Evolutionary conservation across 2,797 vertebrate species (phyloP), one percentile per base, ranked within the genome.

Genomic region (Microchirus variegatus): DNA sequence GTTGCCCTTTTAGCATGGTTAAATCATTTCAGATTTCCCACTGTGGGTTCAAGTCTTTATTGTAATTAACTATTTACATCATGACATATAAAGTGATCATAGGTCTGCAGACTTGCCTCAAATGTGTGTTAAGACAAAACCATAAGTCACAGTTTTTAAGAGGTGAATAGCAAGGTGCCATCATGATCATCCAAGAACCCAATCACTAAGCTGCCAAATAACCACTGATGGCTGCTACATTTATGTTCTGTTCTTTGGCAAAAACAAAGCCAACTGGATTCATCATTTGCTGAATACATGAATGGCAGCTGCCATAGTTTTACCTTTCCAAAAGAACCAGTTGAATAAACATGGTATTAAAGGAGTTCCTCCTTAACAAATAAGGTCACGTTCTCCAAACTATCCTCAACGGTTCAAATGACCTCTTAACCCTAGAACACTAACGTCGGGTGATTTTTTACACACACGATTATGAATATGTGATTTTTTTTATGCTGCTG

Each of bases 221-320:
- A 60, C 43, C 68, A 52, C 31, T 63, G 74, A 82, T 54, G 61
- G 64, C 56, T 78, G 17, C 50, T 37, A 67, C 53, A 54, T 68
- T 76, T 55, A 48, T 67, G 43, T 78, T 80, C 55, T 50, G 52
- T 47, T 38, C 47, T 79, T 78, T 84, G 81, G 85, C 87, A 89
- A 84, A 87, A 87, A 89, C 87, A 68, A 66, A 48, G 60, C 75
- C 87, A 87, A 82, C 85, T 87, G 87, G 84, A 86, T 85, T 78
- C 47, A 65, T 78, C 53, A 60, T 67, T 62, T 56, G 63, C 59
- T 67, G 64, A 81, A 73, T 78, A 77, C 82, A 79, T 80, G 70
- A 57, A 51, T 56, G 68, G 60, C 79, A 85, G 77, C 78, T 88
- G 88, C 73, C 64, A 78, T 53, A 13, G 10, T 66, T 59, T 83